Percentiles rank a stretch among this genome's conserved stretches.
These are phyloP conservation scores for Cladopsammia gracilis DNA, from an alignment of 64 coral and sea anemone species.

Conservation along the genomic window DNA sequence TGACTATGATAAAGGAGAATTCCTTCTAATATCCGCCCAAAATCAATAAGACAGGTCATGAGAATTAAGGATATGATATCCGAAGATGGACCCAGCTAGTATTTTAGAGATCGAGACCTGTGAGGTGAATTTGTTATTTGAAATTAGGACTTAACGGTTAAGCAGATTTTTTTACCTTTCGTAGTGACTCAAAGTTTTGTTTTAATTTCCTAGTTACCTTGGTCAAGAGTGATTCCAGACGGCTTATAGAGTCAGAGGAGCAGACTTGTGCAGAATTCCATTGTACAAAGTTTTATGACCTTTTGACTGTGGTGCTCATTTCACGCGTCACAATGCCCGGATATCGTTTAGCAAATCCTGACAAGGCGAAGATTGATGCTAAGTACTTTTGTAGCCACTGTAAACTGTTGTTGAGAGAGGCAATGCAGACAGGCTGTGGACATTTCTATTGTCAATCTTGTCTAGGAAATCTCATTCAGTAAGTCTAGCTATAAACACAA, in stretches of 20 bases:
- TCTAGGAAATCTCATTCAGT: neutral
- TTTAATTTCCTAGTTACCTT: neutral
- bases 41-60: no score
- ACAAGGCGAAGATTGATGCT: neutral
- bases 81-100: no score
- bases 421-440: slow-evolving; percentile 13
- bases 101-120: no score
- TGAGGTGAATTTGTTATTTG: no score
- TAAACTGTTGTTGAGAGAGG: neutral
- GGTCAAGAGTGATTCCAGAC: neutral
- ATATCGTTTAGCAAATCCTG: neutral
- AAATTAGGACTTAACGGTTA: no score
- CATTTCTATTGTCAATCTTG: neutral
- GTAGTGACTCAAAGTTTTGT: no score
- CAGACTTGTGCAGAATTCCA: neutral
- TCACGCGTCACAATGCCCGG: neutral
- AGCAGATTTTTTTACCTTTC: no score
- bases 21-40: no score
- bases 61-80: no score
- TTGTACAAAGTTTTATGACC: neutral
- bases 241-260: neutral
- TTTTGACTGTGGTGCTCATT: neutral
- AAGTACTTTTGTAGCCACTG: slow-evolving; percentile 13
- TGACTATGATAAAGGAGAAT: no score
- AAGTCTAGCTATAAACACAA: neutral